phyloP scores from a whole-genome alignment of 2,888 invertebrate genomes.

The Cetonia aurata region DNA sequence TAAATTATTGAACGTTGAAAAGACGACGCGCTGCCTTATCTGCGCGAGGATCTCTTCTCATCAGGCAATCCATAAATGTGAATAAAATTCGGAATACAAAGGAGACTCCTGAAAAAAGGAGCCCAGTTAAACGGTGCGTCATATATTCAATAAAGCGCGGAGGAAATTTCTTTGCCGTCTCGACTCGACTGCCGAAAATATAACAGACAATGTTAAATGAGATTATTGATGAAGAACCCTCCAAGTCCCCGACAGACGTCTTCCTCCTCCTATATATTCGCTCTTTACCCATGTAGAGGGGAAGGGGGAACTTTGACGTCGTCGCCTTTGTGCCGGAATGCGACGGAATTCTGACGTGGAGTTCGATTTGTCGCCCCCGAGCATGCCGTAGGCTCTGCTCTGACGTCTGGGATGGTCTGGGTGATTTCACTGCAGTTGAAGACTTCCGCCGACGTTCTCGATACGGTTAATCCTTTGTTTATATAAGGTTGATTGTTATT shows the following conservation, averaged over 20 bases:
- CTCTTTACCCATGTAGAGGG: slow-evolving; percentile 47
- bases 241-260: slow-evolving; percentile 59
- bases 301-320: slow-evolving; percentile 51
- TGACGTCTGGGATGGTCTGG: slow-evolving; percentile 15
- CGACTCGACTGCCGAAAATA: slow-evolving; percentile 48
- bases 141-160: slow-evolving; percentile 42
- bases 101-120: background rate
- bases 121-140: slow-evolving; percentile 25
- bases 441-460: slow-evolving; percentile 30
- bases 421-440: slow-evolving; percentile 6
- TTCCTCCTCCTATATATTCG: slow-evolving; percentile 53
- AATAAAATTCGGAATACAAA: slow-evolving; percentile 5
- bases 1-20: no score
- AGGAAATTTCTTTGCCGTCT: slow-evolving; percentile 47
- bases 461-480: slow-evolving; percentile 49
- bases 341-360: slow-evolving; percentile 2
- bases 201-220: slow-evolving; percentile 58
- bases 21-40: no score
- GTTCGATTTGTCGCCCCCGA: slow-evolving; percentile 57
- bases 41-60: background rate
- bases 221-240: slow-evolving; percentile 62
- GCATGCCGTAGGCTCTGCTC: slow-evolving; percentile 46
- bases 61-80: slow-evolving; percentile 7
- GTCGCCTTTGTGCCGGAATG: slow-evolving; percentile 52
- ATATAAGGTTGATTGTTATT: slow-evolving; percentile 37